phyloP scores from a whole-genome alignment of 2,797 vertebrate genomes.

The Oryzias dopingdopingensis region DNA sequence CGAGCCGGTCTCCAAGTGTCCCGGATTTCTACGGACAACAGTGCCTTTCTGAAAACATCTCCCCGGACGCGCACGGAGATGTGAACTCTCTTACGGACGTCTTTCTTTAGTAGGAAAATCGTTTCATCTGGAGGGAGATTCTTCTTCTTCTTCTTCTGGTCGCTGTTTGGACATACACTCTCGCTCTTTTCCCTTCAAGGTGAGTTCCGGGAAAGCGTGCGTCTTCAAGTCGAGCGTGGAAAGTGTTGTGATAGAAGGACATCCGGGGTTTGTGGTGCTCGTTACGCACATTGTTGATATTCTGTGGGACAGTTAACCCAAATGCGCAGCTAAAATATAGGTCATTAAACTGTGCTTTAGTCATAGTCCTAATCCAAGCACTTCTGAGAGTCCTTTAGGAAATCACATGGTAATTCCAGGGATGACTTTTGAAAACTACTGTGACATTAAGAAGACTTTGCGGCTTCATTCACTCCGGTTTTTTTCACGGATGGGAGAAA shows the following conservation, averaged over 20 bases:
- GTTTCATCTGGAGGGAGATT: conserved; percentile 4
- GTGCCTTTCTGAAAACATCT: conserved; percentile 50
- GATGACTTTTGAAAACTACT: not conserved
- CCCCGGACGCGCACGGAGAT: conserved; percentile 44
- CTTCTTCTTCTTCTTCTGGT: conserved; percentile 38
- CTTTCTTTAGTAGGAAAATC: conserved; percentile 7
- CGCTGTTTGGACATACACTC: conserved; percentile 41
- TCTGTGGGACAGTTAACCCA: too few relatives aligned
- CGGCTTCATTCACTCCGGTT: too few relatives aligned
- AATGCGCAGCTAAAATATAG: too few relatives aligned
- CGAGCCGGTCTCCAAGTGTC: conserved; percentile 21
- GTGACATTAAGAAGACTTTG: not conserved
- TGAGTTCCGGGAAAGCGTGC: conserved; percentile 60
- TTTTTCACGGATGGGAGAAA: not conserved
- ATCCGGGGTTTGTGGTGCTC: too few relatives aligned
- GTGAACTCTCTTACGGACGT: conserved; percentile 67
- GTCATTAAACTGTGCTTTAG: too few relatives aligned
- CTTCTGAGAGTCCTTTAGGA: too few relatives aligned
- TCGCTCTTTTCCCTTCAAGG: conserved; percentile 61
- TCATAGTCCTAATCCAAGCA: too few relatives aligned
- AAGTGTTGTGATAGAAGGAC: too few relatives aligned
- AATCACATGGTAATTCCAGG: too few relatives aligned
- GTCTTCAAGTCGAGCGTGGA: not conserved
- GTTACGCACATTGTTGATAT: too few relatives aligned
- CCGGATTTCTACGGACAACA: conserved; percentile 50